These are phyloP conservation scores for Mythimna albipuncta DNA, from an alignment of 2,888 invertebrate genomes.

Conservation along the genomic window DNA sequence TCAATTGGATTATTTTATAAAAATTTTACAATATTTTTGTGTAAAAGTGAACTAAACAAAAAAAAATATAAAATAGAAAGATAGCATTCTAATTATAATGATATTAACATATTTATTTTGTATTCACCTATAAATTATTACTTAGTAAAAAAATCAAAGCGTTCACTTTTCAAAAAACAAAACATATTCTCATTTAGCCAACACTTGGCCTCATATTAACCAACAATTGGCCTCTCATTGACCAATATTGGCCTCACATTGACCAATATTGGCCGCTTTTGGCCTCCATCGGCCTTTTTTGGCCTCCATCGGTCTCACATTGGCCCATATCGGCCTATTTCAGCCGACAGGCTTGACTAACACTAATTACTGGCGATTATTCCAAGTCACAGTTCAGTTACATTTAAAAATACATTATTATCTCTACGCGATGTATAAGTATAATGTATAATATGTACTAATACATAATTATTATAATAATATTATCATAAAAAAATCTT, in stretches of 20 bases:
- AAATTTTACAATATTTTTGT: background rate
- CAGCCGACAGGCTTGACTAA: conserved; percentile 23
- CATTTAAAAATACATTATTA: conserved; percentile 78
- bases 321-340: conserved; percentile 14
- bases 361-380: conserved; percentile 58
- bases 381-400: conserved; percentile 65
- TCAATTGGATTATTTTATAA: background rate
- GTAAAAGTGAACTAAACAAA: too few species aligned
- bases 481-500: conserved; percentile 69
- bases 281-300: background rate
- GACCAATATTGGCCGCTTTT: conserved; percentile 17
- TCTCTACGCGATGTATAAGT: conserved; percentile 70
- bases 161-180: conserved; percentile 40
- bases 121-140: background rate
- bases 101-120: background rate
- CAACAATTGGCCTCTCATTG: background rate
- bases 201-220: conserved; percentile 20
- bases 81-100: too few species aligned
- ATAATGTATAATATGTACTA: conserved; percentile 67
- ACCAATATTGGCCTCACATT: conserved; percentile 7
- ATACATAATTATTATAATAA: conserved; percentile 63
- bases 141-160: conserved; percentile 15
- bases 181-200: conserved; percentile 4
- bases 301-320: background rate
- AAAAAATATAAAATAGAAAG: too few species aligned